Conservation (phyloP, 2,888 invertebrate species). For the Phymatocera aterrima region DNA sequence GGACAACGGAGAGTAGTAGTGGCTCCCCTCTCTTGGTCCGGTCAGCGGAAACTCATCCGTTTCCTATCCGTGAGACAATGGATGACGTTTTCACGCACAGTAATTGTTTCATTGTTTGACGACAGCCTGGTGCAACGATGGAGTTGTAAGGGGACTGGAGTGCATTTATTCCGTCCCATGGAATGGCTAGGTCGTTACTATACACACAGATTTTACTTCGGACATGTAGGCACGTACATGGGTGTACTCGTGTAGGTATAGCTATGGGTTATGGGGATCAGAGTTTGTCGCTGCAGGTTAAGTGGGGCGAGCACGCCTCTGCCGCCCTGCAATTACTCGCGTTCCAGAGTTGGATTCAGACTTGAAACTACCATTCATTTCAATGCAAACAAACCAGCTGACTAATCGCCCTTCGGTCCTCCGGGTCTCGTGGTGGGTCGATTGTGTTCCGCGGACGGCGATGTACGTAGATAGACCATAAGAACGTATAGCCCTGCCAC, state of each 20-base stretch:
- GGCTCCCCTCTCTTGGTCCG: neutral
- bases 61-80: conserved; percentile 35
- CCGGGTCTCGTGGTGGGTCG: conserved; percentile 16
- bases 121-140: conserved; percentile 27
- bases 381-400: conserved; percentile 44
- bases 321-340: conserved; percentile 39
- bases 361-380: conserved; percentile 44
- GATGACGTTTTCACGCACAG: conserved; percentile 40
- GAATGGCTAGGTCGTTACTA: neutral
- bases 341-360: conserved; percentile 43
- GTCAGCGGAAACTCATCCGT: conserved; percentile 40
- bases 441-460: neutral
- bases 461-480: neutral
- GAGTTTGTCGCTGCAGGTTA: conserved; percentile 39
- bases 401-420: conserved; percentile 42
- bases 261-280: conserved; percentile 23
- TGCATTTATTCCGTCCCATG: conserved; percentile 28
- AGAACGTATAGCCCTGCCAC: neutral
- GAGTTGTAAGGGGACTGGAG: conserved; percentile 26
- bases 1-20: neutral
- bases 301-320: conserved; percentile 38
- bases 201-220: too few species aligned
- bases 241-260: neutral
- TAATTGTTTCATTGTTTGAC: conserved; percentile 42
- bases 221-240: neutral